These are phyloP conservation scores for Xestia xanthographa DNA, from an alignment of 2,888 invertebrate species.

Conservation along the genomic window DNA sequence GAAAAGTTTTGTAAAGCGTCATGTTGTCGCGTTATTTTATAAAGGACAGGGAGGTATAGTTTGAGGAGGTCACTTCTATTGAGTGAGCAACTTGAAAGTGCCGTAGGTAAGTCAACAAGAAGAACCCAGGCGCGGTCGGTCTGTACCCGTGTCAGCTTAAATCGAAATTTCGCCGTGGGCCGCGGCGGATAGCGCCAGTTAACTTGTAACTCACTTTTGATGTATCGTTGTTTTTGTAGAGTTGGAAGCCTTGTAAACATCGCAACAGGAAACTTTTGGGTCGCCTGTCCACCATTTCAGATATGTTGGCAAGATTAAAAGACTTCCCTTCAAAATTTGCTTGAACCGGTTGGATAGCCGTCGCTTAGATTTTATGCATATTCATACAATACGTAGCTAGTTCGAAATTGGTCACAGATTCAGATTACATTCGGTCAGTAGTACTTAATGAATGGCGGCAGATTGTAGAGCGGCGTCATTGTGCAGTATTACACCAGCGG, in stretches of 20 bases:
- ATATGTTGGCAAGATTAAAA: slow-evolving; percentile 75
- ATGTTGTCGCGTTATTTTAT: slow-evolving; percentile 65
- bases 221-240: slow-evolving; percentile 88
- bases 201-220: slow-evolving; percentile 89
- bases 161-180: slow-evolving; percentile 81
- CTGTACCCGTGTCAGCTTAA: slow-evolving; percentile 82
- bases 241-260: slow-evolving; percentile 85
- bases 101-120: slow-evolving; percentile 78
- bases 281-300: slow-evolving; percentile 72
- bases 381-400: slow-evolving; percentile 17
- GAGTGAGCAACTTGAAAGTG: slow-evolving; percentile 75
- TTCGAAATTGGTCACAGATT: slow-evolving; percentile 49
- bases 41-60: slow-evolving; percentile 60
- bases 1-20: slow-evolving; percentile 65
- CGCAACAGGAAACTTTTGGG: slow-evolving; percentile 83
- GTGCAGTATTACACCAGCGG: slow-evolving; percentile 77
- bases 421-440: slow-evolving; percentile 71
- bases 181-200: slow-evolving; percentile 81
- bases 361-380: slow-evolving; percentile 27
- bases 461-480: slow-evolving; percentile 78
- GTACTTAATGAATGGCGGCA: slow-evolving; percentile 78
- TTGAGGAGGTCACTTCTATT: slow-evolving; percentile 72
- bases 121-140: slow-evolving; percentile 69
- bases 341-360: slow-evolving; percentile 20
- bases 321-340: slow-evolving; percentile 59